Evolutionary conservation across 2,113 vertebrate genomes (phyloP), one percentile per base, ranked within the genome.

Genomic region (Melanotaenia duboulayi): DNA sequence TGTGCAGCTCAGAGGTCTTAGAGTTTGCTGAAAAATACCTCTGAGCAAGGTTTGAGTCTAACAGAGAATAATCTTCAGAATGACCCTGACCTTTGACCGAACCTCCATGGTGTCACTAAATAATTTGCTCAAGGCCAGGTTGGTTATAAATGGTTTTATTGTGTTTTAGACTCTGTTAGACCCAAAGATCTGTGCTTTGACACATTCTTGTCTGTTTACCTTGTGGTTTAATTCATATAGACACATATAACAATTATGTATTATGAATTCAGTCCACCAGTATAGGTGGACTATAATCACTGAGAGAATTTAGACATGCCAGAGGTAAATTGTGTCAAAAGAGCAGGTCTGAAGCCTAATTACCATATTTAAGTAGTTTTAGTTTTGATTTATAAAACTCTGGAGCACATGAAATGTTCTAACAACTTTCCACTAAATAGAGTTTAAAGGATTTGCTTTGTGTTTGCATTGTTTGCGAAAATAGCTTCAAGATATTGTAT

Each of bases 51-150:
- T 69, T 54, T 28, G 58, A 52, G 8, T 35, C 51, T 63, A 49
- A 20, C 3, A 11, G 17, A 60, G 24, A 52, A 24, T 51, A 42
- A 81, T 68, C 40, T 67, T 77, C n/a, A 68, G 35, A 44, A 32
- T 22, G 69, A 69, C 58, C 28, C 54, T 65, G 55, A 77, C 64
- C 52, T 83, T 78, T 56, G 16, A 76, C 51, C 55, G 62, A 72
- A 76, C 65, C 50, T 69, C 44, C 24, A 42, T n/a, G 50, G 68
- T 55, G 65, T 74, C 59, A 70, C 12, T 63, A 35, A 72, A 75
- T 66, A 48, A 80, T 82, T 63, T 67, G 51, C 60, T 78, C 11
- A 12, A 71, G 58, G 72, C 28, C 3, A 7, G 1, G 2, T 11
- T 37, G 4, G 54, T 14, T 44, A 11, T 62, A 37, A 2, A 14